phyloP scores from a whole-genome alignment of 2,888 invertebrate species.

The Lamellibrachia satsuma region DNA sequence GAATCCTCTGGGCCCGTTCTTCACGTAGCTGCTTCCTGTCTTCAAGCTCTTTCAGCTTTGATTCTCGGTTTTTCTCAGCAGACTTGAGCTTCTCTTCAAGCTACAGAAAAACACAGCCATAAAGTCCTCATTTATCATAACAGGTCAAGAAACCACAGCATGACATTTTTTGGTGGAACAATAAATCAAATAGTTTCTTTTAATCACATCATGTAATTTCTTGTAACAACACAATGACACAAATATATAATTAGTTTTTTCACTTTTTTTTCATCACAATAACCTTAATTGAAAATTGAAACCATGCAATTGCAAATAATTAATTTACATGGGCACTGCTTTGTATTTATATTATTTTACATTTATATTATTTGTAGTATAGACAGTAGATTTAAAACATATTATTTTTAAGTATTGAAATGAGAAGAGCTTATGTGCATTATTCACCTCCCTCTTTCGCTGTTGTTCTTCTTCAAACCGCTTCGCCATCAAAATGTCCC shows the following conservation, averaged over 20 bases:
- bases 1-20: constrained; percentile 26
- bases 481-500: constrained; percentile 20
- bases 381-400: too few species aligned
- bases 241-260: neutral
- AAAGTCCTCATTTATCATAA: neutral
- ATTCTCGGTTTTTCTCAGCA: constrained; percentile 28
- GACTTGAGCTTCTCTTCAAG: constrained; percentile 28
- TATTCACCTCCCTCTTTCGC: neutral
- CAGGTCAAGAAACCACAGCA: neutral
- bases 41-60: constrained; percentile 7
- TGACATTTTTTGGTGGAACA: neutral
- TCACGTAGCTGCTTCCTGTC: constrained; percentile 24
- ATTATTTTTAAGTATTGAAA: neutral
- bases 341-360: too few species aligned
- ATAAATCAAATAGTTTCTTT: neutral
- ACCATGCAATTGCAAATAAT: too few species aligned
- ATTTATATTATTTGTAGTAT: too few species aligned
- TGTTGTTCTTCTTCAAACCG: constrained; percentile 24
- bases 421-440: neutral
- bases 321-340: too few species aligned
- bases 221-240: neutral
- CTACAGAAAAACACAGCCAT: constrained; percentile 12
- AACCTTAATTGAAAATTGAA: neutral
- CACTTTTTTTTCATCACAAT: neutral
- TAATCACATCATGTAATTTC: neutral